Conservation (phyloP, 2,888 invertebrate species). For the Chrysolina oricalcia region DNA sequence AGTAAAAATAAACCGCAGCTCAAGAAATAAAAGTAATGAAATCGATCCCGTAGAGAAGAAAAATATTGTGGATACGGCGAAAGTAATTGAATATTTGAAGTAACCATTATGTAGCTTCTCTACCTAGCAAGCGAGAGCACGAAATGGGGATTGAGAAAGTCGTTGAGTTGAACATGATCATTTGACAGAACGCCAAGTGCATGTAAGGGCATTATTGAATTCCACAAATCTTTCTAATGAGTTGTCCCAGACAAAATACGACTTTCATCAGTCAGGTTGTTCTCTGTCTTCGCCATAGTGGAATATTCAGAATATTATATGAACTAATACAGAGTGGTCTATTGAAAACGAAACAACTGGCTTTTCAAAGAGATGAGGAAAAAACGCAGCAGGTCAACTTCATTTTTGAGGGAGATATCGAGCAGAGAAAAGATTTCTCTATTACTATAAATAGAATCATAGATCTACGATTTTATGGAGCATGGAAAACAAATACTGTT, state of each 20-base stretch:
- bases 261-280: background rate
- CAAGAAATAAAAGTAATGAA: background rate
- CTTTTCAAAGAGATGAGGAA: too few species aligned
- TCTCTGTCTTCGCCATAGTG: too few species aligned
- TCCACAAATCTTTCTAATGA: constrained; percentile 53
- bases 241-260: constrained; percentile 38
- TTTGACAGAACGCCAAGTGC: constrained; percentile 56
- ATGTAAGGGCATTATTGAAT: constrained; percentile 55
- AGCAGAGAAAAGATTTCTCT: too few species aligned
- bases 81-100: constrained; percentile 51
- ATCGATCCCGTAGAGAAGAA: background rate
- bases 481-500: too few species aligned
- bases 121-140: constrained; percentile 25
- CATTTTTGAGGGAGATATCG: too few species aligned
- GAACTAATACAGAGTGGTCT: too few species aligned
- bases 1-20: too few species aligned
- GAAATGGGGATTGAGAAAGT: constrained; percentile 28
- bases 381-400: too few species aligned
- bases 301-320: too few species aligned
- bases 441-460: too few species aligned
- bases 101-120: constrained; percentile 45
- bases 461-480: too few species aligned
- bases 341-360: too few species aligned
- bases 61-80: constrained; percentile 41
- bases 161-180: constrained; percentile 40